phyloP scores from a whole-genome alignment of 2,888 invertebrate genomes.

The Scaptomyza cyrtandrae region DNA sequence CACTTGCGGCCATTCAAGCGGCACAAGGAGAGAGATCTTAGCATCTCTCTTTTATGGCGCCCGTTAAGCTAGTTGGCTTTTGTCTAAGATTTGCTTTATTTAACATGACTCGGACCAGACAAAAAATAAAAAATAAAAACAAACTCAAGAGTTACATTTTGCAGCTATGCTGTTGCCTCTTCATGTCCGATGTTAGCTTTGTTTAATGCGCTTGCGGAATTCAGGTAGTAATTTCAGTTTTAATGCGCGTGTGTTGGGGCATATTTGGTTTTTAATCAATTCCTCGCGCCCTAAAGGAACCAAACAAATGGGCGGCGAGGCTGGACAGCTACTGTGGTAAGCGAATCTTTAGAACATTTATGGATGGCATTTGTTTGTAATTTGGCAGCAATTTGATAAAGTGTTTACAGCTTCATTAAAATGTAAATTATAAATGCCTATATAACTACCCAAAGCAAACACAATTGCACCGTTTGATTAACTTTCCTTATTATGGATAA shows the following conservation, averaged over 20 bases:
- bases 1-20: constrained; percentile 67
- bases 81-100: constrained; percentile 75
- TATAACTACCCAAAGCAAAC: constrained; percentile 11
- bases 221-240: constrained; percentile 77
- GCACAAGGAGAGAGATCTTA: constrained; percentile 33
- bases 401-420: constrained; percentile 53
- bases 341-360: constrained; percentile 34
- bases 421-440: constrained; percentile 14
- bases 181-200: constrained; percentile 48
- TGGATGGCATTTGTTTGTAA: constrained; percentile 41
- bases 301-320: not conserved
- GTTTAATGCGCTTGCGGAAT: constrained; percentile 70
- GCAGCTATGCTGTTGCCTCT: not conserved
- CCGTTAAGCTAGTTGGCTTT: constrained; percentile 62
- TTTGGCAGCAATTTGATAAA: constrained; percentile 55
- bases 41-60: constrained; percentile 54
- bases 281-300: constrained; percentile 46
- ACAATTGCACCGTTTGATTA: constrained; percentile 7
- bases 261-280: constrained; percentile 64
- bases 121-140: not conserved
- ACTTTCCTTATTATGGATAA: not conserved
- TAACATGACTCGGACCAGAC: constrained; percentile 47
- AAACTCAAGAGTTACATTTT: too few species aligned
- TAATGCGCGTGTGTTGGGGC: constrained; percentile 59
- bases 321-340: not conserved